Evolutionary conservation across 2,888 invertebrate genomes (phyloP), one percentile per base, ranked within the genome.

Genomic region (Cheilosia grossa): DNA sequence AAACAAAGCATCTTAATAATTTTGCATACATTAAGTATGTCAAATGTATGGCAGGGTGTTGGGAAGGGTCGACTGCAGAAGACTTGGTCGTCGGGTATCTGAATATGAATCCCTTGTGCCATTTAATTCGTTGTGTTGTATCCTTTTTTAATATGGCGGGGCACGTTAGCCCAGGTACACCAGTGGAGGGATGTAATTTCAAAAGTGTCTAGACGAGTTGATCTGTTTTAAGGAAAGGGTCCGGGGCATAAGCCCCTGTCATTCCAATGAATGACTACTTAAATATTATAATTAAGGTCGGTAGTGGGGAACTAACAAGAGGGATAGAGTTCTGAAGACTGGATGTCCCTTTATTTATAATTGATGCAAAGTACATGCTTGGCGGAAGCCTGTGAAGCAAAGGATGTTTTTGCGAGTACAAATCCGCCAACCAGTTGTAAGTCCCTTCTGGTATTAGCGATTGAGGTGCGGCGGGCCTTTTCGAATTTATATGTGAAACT

Each of bases 1-100:
- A 47, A 53, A 61, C 61, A 67, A 67, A 53, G 77, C 61, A 77
- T 77, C 77, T 77, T 69, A 77, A 77, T 69, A 77, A 61, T 42
- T 67, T 61, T 61, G 53, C 67, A 77, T 77, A 77, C 69, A 59
- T 67, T 69, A 69, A 67, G 59, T 61, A 69, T 30, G 33, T 53
- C 59, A 77, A 77, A 67, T 67, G 67, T 42, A 67, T 40, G 24
- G 42, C 33, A 69, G 2, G 13, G 58, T 47, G 7, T 47, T 4
- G 53, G 42, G 4, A 27, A n/a, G 7, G n/a, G 67, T 21, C 17
- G 30, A 24, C 7, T n/a, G 2, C 17, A 7, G 40, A 19, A 40
- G 17, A 30, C 40, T 58, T 58, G 54, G 44, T 51, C 33, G 3
- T 44, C 7, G 49, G 37, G 21, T 2, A 10, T 33, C 27, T 19